Base-by-base conservation (phyloP, 2,113 vertebrate genomes). In the Syngnathoides biaculeatus region DNA sequence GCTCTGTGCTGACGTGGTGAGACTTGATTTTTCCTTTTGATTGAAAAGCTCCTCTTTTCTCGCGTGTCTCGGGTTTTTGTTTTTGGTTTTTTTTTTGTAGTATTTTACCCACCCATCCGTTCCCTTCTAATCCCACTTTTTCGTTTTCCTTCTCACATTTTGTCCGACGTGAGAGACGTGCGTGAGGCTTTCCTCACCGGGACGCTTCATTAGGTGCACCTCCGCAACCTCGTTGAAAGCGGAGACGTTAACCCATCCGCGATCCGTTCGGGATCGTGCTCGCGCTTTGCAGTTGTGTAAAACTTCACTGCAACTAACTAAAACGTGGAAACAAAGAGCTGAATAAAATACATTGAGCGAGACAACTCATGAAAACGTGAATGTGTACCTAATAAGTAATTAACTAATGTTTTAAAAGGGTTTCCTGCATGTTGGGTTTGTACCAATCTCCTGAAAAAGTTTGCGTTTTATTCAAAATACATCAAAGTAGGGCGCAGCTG, bases 1-100 rank as follows among this genome's bases (percentile, higher is more conserved):
- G 95, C 96, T 98, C 92, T 92, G 94, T 94, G 94, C 94, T 69
- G 96, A 98, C 87, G 92, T 98, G 96, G 96, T 98, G 95, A 97
- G 97, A 96, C 73, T 84, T 82, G 27, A 65, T 92, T 93, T 79
- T 79, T 74, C 69, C n/a, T n/a, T n/a, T 93, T 93, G 81, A 87
- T 89, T 88, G 90, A 35, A 35, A 35, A 64, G 58, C 68, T 66
- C 61, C n/a, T 68, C n/a, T 59, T 65, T 26, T 73, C 53, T 64
- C 42, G 17, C 63, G 22, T 61, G 47, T 50, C 47, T 73, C 45
- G 62, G 57, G 53, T 42, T 69, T 43, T n/a, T n/a, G n/a, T n/a
- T n/a, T n/a, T n/a, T n/a, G n/a, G n/a, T n/a, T n/a, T n/a, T n/a
- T n/a, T n/a, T n/a, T n/a, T n/a, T n/a, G n/a, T n/a, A n/a, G n/a